Percentiles rank a stretch among this genome's conserved stretches.
phyloP scores from a whole-genome alignment of 92 coral and sea anemone genomes.

The Paragorgia papillata region DNA sequence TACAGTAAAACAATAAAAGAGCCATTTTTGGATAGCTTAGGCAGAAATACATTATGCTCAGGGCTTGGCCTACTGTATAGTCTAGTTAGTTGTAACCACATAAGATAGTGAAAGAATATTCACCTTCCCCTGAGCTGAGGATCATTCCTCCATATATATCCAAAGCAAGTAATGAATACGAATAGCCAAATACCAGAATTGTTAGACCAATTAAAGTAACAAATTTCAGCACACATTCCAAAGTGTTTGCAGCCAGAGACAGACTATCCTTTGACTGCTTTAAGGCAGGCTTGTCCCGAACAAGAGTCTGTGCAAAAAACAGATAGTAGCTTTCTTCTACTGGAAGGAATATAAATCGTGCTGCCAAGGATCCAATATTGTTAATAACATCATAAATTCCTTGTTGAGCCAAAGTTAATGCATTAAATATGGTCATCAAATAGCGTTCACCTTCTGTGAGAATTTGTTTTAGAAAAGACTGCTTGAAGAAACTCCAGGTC shows the following conservation, averaged over 20 bases:
- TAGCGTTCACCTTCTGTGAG: conserved; percentile 98
- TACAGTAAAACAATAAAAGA: no score
- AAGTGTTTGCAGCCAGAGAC: conserved; percentile 77
- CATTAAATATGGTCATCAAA: conserved; percentile 92
- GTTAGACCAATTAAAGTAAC: conserved; percentile 86
- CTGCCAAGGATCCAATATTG: conserved; percentile 92
- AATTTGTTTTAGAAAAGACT: conserved; percentile 91
- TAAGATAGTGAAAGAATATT: background rate
- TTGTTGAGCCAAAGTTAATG: conserved; percentile 91
- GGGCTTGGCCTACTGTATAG: no score
- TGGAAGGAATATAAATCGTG: conserved; percentile 93
- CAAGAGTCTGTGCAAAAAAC: conserved; percentile 84
- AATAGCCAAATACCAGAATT: conserved; percentile 85
- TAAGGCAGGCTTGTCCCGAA: conserved; percentile 72
- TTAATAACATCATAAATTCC: conserved; percentile 95
- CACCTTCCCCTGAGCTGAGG: conserved; percentile 97
- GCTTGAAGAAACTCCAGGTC: conserved; percentile 98
- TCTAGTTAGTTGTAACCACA: background rate
- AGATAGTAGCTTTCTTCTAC: conserved; percentile 97
- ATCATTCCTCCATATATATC: conserved; percentile 96
- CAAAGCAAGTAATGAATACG: conserved; percentile 83
- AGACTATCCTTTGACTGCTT: conserved; percentile 73
- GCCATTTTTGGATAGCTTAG: no score
- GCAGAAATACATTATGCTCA: no score
- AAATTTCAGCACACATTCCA: conserved; percentile 88